Percentiles rank a stretch among this genome's conserved stretches.
phyloP scores from a whole-genome alignment of 2,888 invertebrate species.

The Entomobrya multifasciata region DNA sequence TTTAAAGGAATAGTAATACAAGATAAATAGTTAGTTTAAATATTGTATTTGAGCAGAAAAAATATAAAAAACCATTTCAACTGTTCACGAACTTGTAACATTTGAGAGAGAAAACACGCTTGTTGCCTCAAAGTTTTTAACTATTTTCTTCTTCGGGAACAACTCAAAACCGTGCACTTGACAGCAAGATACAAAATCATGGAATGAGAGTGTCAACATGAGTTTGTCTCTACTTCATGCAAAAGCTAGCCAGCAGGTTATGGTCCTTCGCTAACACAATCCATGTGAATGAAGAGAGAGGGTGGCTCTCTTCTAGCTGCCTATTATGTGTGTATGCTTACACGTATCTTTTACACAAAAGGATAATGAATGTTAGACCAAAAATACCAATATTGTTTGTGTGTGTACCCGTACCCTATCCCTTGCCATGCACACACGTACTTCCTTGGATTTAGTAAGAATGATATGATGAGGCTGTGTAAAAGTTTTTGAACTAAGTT shows the following conservation, averaged over 20 bases:
- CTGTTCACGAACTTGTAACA: neutral
- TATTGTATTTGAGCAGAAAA: neutral
- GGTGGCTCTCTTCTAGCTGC: constrained; percentile 48
- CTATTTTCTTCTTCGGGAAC: constrained; percentile 38
- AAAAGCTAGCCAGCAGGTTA: constrained; percentile 63
- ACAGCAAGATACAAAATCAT: constrained; percentile 65
- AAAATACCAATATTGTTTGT: neutral
- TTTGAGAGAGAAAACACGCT: constrained; percentile 24
- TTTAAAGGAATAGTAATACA: too few relatives aligned
- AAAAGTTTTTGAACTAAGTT: constrained; percentile 50
- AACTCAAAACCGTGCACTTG: constrained; percentile 66
- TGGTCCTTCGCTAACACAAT: constrained; percentile 30
- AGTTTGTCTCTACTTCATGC: constrained; percentile 51
- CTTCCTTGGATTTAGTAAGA: neutral
- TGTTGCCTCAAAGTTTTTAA: constrained; percentile 8
- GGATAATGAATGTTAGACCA: constrained; percentile 32
- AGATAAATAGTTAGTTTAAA: too few relatives aligned
- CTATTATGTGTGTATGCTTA: neutral
- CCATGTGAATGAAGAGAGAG: constrained; percentile 48
- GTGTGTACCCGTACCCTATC: neutral
- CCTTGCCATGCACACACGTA: neutral
- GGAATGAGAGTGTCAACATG: constrained; percentile 73
- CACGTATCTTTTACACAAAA: constrained; percentile 29
- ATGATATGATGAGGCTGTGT: constrained; percentile 34
- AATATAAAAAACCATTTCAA: neutral